A percentile compares a stretch with the other conserved stretches of the same genome.
Evolutionary conservation across 1,140 invertebrate genomes (phyloP).

Genomic region (Lasaia peninsularis): DNA sequence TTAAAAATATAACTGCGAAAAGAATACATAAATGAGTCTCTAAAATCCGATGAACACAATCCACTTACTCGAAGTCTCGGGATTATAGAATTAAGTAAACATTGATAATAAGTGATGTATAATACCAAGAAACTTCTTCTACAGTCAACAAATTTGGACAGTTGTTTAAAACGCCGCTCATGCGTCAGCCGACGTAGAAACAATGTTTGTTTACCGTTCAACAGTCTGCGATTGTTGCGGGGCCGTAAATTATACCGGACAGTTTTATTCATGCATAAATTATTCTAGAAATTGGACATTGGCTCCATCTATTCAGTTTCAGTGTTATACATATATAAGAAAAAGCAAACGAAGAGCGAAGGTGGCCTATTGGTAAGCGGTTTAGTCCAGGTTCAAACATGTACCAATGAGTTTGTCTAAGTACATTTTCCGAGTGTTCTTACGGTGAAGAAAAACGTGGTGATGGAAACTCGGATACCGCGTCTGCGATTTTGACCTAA

Average conservation of each 20-base stretch:
- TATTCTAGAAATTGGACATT: not conserved
- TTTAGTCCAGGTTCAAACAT: no score
- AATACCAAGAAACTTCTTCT: not conserved
- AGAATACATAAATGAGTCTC: no score
- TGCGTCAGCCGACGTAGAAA: slow-evolving; percentile 3
- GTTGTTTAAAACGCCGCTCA: not conserved
- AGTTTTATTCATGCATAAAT: slow-evolving; percentile 1
- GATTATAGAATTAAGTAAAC: not conserved
- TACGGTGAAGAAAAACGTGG: no score
- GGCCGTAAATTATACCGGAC: not conserved
- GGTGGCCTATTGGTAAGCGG: no score
- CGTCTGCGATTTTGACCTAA: no score
- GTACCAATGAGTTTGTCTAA: no score
- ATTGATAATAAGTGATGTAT: not conserved
- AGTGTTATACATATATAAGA: not conserved
- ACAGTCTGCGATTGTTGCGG: not conserved
- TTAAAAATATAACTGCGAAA: no score
- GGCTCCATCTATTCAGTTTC: not conserved
- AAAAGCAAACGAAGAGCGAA: no score
- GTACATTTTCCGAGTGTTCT: no score
- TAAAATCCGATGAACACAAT: no score
- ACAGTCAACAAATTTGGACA: not conserved
- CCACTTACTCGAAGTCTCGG: no score
- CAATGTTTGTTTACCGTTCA: slow-evolving; percentile 9
- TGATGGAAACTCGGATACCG: no score